phyloP scores from a whole-genome alignment of 2,113 vertebrate species.

The Butorides virescens region DNA sequence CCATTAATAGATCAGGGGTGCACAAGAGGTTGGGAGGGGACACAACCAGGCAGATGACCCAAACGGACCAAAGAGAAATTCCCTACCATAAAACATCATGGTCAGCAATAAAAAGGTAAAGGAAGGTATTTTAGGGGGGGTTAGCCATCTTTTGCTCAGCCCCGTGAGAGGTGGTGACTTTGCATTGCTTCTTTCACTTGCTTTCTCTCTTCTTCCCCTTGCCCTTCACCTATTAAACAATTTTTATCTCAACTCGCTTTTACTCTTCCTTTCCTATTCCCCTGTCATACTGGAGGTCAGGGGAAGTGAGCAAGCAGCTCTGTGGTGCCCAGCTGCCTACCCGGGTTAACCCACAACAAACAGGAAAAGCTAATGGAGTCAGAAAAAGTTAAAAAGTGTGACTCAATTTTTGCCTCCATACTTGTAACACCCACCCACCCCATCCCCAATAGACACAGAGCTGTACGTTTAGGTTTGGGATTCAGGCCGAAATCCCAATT shows the following conservation, averaged over 20 bases:
- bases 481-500: not conserved
- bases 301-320: not conserved
- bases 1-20: not conserved
- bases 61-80: not conserved
- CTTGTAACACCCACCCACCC: not conserved
- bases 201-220: not conserved
- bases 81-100: not conserved
- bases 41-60: not conserved
- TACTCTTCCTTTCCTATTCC: not conserved
- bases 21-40: not conserved
- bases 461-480: not conserved
- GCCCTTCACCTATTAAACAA: not conserved
- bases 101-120: not conserved
- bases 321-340: not conserved
- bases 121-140: not conserved
- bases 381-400: not conserved
- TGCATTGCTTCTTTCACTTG: not conserved
- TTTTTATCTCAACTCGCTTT: not conserved
- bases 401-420: not conserved
- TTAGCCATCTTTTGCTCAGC: not conserved
- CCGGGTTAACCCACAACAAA: not conserved
- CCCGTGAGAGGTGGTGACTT: not conserved
- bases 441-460: not conserved
- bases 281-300: not conserved
- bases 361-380: accelerated